These are phyloP conservation scores for Mus caroli DNA, from an alignment of 2,797 vertebrate species.

Conservation along the genomic window DNA sequence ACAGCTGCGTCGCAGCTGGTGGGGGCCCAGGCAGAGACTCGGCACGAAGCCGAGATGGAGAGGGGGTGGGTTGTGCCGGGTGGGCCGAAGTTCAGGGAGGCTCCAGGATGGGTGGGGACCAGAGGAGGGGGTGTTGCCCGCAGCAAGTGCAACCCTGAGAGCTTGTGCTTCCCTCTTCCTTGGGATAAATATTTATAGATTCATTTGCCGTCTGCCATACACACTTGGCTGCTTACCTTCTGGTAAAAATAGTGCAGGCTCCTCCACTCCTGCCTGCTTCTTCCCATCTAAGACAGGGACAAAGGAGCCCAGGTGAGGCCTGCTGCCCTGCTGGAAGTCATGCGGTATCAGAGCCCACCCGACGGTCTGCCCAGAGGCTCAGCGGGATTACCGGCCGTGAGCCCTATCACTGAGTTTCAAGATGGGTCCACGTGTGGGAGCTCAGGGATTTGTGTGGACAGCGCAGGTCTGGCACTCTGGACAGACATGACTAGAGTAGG, in stretches of 20 bases:
- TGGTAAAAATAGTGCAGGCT: constrained; percentile 84
- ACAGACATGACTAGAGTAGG: background rate
- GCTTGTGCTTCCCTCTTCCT: constrained; percentile 88
- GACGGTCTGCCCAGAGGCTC: background rate
- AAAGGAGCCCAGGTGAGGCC: constrained; percentile 56
- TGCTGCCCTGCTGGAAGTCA: background rate
- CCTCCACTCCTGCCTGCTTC: constrained; percentile 29
- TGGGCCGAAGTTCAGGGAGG: constrained; percentile 51
- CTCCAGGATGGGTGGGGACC: constrained; percentile 83
- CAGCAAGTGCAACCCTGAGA: constrained; percentile 85
- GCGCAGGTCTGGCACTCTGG: constrained; percentile 35
- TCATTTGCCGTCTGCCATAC: constrained; percentile 87
- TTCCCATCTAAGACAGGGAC: constrained; percentile 32
- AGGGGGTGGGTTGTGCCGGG: constrained; percentile 57
- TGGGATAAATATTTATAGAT: constrained; percentile 91
- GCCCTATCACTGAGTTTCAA: background rate
- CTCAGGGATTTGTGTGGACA: background rate
- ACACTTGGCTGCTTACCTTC: constrained; percentile 89
- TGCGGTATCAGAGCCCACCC: background rate
- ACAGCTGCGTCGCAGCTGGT: constrained; percentile 82
- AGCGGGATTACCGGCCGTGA: background rate
- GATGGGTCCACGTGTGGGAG: background rate
- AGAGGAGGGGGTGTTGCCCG: constrained; percentile 59
- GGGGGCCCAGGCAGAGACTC: constrained; percentile 62
- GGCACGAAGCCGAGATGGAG: constrained; percentile 32